Percentiles rank a stretch among this genome's conserved stretches.
These are phyloP conservation scores for Melanophora roralis DNA, from an alignment of 2,888 invertebrate species.

Conservation along the genomic window DNA sequence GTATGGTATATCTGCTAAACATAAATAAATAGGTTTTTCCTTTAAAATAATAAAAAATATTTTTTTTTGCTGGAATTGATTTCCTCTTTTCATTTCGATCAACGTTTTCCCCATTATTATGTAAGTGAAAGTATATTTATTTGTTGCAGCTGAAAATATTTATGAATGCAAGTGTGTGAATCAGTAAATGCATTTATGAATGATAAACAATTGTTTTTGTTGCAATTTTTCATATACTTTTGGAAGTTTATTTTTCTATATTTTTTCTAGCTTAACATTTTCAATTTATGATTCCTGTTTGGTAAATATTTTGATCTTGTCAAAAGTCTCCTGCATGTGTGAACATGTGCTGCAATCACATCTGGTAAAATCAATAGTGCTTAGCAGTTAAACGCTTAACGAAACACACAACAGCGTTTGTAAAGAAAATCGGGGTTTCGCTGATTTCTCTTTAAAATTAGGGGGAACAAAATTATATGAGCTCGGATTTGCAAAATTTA, in stretches of 20 bases:
- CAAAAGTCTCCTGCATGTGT: not conserved
- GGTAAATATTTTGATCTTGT: slow-evolving; percentile 14
- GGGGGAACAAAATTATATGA: too few species aligned
- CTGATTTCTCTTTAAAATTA: too few species aligned
- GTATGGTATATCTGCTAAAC: not conserved
- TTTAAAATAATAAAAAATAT: slow-evolving; percentile 11
- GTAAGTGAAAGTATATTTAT: not conserved
- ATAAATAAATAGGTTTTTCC: not conserved
- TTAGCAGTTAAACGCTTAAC: not conserved
- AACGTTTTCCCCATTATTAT: slow-evolving; percentile 10
- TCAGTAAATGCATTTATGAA: not conserved
- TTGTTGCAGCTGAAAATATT: not conserved
- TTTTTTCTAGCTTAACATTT: not conserved
- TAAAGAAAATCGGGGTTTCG: not conserved
- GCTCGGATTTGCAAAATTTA: too few species aligned
- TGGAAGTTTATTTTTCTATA: not conserved
- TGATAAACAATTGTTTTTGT: not conserved
- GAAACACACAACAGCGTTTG: not conserved
- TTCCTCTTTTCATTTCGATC: slow-evolving; percentile 18
- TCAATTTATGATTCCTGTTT: slow-evolving; percentile 10
- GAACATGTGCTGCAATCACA: not conserved
- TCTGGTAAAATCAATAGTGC: slow-evolving; percentile 8
- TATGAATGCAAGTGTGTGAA: not conserved
- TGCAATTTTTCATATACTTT: not conserved
- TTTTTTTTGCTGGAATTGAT: slow-evolving; percentile 25